A percentile compares a stretch with the other conserved stretches of the same genome.
phyloP scores from a whole-genome alignment of 2,113 vertebrate genomes.

The Oenanthe oenanthe region DNA sequence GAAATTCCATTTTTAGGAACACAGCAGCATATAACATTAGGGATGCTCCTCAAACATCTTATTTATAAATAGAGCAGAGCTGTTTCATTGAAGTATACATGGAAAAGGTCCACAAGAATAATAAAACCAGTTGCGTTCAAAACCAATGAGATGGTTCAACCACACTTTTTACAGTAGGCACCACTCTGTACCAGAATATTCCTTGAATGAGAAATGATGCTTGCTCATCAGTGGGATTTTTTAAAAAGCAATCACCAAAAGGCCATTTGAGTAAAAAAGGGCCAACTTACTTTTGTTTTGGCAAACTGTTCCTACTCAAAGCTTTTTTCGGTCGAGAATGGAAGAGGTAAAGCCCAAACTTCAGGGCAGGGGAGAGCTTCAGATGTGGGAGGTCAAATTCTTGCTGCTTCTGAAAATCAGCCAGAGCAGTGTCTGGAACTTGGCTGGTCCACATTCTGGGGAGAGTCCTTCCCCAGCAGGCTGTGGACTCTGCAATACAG shows the following conservation, averaged over 20 bases:
- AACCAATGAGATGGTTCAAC: background rate
- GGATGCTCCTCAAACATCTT: slow-evolving; percentile 4
- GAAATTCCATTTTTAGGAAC: slow-evolving; percentile 58
- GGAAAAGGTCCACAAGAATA: slow-evolving; percentile 16
- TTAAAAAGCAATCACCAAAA: background rate
- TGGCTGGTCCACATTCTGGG: background rate
- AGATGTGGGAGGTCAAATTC: background rate
- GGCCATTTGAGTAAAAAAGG: background rate
- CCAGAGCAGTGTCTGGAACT: background rate
- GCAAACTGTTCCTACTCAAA: background rate
- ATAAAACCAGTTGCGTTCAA: background rate
- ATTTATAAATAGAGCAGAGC: slow-evolving; percentile 21
- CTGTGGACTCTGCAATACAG: background rate
- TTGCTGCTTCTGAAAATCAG: background rate
- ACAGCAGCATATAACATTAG: slow-evolving; percentile 5
- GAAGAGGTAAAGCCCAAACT: background rate
- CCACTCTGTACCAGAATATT: background rate
- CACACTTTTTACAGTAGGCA: background rate
- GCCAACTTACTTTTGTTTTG: background rate
- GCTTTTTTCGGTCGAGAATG: background rate
- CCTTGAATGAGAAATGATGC: background rate
- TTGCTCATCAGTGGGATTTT: background rate
- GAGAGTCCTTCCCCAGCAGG: background rate
- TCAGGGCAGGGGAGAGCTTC: background rate
- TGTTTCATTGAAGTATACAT: background rate